A percentile compares a stretch with the other conserved stretches of the same genome.
These are phyloP conservation scores for Sipha flava DNA, from an alignment of 1,140 invertebrate species.

Conservation along the genomic window DNA sequence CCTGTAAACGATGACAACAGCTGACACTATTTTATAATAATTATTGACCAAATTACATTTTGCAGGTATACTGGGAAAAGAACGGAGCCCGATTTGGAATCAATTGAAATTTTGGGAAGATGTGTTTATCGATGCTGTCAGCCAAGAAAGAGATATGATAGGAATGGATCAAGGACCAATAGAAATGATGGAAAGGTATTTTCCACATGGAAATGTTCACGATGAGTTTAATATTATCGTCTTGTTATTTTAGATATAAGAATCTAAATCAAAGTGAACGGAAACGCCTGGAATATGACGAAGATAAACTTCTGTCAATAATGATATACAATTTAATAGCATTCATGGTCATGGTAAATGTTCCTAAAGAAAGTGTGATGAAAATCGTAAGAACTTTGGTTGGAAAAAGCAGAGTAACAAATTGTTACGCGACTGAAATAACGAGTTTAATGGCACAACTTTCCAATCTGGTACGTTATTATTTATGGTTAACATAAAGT, in stretches of 20 bases:
- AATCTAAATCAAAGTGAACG: slow-evolving; percentile 86
- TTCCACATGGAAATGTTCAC: neutral
- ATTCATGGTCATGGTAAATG: slow-evolving; percentile 90
- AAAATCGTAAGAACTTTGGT: slow-evolving; percentile 87
- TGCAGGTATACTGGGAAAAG: slow-evolving; percentile 52
- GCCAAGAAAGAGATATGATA: slow-evolving; percentile 96
- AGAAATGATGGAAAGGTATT: slow-evolving; percentile 95
- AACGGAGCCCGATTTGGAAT: slow-evolving; percentile 88
- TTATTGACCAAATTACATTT: too few relatives aligned
- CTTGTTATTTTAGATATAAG: slow-evolving; percentile 59
- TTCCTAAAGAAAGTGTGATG: slow-evolving; percentile 75
- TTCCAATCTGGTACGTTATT: slow-evolving; percentile 68
- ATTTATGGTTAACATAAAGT: neutral
- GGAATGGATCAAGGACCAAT: slow-evolving; percentile 98
- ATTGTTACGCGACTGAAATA: slow-evolving; percentile 94
- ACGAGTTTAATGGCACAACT: slow-evolving; percentile 94
- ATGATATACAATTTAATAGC: slow-evolving; percentile 94
- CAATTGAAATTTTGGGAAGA: slow-evolving; percentile 99
- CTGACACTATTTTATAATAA: too few relatives aligned
- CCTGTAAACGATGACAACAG: too few relatives aligned
- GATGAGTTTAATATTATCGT: neutral
- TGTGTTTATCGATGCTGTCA: slow-evolving; percentile 95
- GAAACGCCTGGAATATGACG: slow-evolving; percentile 94
- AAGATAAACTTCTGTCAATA: slow-evolving; percentile 90
- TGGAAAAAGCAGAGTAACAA: slow-evolving; percentile 96